Evolutionary conservation across 2,797 vertebrate species (phyloP).

Genomic region (Melanitta fusca): DNA sequence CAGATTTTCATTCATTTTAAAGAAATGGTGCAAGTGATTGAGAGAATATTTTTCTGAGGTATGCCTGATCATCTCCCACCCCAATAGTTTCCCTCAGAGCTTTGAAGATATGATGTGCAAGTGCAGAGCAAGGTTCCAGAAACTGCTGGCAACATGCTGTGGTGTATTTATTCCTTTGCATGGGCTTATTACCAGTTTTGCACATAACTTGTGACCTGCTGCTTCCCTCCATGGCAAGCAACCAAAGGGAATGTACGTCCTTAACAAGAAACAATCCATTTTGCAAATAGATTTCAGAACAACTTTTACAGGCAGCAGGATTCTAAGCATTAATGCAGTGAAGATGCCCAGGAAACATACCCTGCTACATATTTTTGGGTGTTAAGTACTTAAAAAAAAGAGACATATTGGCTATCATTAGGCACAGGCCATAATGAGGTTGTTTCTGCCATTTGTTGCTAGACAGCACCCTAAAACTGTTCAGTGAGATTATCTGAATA

Average conservation of each 20-base stretch:
- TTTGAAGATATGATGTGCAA: background rate
- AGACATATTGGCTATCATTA: background rate
- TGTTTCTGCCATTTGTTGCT: constrained; percentile 22
- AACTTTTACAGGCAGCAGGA: background rate
- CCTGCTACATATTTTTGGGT: background rate
- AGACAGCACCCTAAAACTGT: constrained; percentile 41
- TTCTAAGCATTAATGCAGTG: background rate
- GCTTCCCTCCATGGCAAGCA: constrained; percentile 11
- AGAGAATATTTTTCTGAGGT: background rate
- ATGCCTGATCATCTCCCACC: background rate
- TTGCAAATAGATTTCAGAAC: background rate
- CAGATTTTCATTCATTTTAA: background rate
- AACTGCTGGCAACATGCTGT: background rate
- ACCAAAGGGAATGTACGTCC: background rate
- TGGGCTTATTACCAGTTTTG: constrained; percentile 9
- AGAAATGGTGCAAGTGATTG: background rate
- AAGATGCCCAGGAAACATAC: constrained; percentile 1
- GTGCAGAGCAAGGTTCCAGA: background rate
- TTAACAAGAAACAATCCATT: constrained; percentile 43
- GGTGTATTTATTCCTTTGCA: constrained; percentile 9
- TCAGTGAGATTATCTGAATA: constrained; percentile 38
- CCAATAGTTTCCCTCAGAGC: background rate
- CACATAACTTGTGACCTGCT: constrained; percentile 25
- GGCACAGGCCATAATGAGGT: background rate
- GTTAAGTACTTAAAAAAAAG: background rate